Base-by-base conservation (phyloP, 1,140 invertebrate genomes). In the Tetramorium alpestre region DNA sequence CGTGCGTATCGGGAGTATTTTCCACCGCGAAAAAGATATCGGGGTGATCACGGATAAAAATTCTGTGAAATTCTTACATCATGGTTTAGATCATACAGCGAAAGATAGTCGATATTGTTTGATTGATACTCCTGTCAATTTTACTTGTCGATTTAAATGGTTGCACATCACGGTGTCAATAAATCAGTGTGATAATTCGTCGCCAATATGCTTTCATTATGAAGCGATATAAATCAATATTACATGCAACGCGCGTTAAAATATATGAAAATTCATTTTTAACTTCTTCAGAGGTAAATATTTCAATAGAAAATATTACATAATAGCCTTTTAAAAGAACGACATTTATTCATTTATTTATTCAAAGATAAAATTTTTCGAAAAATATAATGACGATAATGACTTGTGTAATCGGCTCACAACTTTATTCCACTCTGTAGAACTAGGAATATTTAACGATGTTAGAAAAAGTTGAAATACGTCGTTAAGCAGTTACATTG, bases 401-500 rank as follows among this genome's bases (percentile, higher is more conserved):
- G 6, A 7, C 25, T 81, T 54, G 7, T 11, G 13, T 69, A 51
- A 73, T 51, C 5, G n/a, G 41, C 16, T 62, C 16, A n/a, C 44
- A 60, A 60, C n/a, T 62, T 77, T 47, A 44, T 81, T 70, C 33
- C 16, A 70, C 22, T 54, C 51, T 25, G 7, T 3, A n/a, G n/a
- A 80, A 25, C 11, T 5, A n/a, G 11, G n/a, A 70, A 69, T 64
- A 28, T 73, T 56, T 28, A 54, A 54, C 13, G 16, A 62, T 4
- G 28, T 51, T 54, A 8, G 13, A 38, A n/a, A 67, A 54, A 80
- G 64, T 80, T 69, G 28, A 22, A 67, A 69, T 69, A 51, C n/a
- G n/a, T 81, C 49, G 33, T 62, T 60, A 77, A 58, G 56, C 25
- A 22, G 18, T 18, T 54, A 69, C n/a, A 16, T n/a, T 13, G 49